Percentiles rank a stretch among this genome's conserved stretches.
Conservation (phyloP, 2,888 invertebrate species). For the Chorisops tibialis region DNA sequence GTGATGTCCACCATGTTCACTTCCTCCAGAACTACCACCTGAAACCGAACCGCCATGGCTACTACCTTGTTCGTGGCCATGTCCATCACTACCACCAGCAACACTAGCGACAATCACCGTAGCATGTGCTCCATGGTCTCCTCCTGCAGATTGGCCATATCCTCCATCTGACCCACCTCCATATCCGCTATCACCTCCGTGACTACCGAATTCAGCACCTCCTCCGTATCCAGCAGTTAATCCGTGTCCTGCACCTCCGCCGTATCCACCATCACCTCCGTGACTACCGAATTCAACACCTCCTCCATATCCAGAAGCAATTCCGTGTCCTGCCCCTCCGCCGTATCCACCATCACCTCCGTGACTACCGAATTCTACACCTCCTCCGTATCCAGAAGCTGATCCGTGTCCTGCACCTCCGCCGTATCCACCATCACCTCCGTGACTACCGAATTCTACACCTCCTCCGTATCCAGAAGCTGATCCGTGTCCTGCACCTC, state of each 20-base stretch:
- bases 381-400: neutral
- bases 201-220: neutral
- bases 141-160: neutral
- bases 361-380: neutral
- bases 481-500: slow-evolving; percentile 18
- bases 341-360: neutral
- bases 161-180: neutral
- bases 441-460: slow-evolving; percentile 4
- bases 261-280: neutral
- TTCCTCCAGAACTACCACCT: neutral
- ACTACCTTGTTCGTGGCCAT: neutral
- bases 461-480: slow-evolving; percentile 19
- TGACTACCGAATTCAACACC: neutral
- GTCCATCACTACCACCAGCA: neutral
- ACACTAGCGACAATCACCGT: slow-evolving; percentile 6
- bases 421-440: neutral
- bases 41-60: neutral
- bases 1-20: neutral
- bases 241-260: neutral
- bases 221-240: neutral
- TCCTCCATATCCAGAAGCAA: slow-evolving; percentile 1
- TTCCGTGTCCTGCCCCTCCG: neutral
- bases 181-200: neutral
- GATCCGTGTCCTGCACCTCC: neutral
- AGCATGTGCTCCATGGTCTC: neutral